These are phyloP conservation scores for Corythoichthys haematopterus DNA, from an alignment of 2,113 vertebrate species.

Conservation along the genomic window DNA sequence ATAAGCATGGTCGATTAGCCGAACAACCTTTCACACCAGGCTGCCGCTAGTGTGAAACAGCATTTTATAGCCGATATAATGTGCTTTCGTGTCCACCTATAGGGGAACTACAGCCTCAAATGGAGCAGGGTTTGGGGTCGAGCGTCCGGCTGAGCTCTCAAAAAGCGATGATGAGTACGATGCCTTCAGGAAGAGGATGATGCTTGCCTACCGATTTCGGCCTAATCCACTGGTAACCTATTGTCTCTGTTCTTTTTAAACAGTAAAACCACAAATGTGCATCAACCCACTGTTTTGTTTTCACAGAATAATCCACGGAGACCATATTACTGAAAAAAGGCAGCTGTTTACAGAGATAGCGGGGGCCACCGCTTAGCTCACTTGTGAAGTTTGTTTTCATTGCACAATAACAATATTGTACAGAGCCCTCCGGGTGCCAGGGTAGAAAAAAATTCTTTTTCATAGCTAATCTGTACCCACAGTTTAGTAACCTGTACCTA, in stretches of 20 bases:
- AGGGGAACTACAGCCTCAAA: conserved; percentile 85
- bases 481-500: no score
- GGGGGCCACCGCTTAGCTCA: conserved; percentile 1
- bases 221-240: conserved; percentile 86
- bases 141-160: conserved; percentile 83
- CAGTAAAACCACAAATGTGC: not conserved
- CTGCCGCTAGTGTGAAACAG: no score
- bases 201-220: conserved; percentile 95
- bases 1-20: no score
- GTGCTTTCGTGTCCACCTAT: not conserved
- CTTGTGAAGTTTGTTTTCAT: conserved; percentile 25
- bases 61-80: not conserved
- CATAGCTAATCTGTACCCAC: no score
- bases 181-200: conserved; percentile 96
- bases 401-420: conserved; percentile 17
- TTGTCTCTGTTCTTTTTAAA: conserved; percentile 2
- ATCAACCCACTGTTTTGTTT: not conserved
- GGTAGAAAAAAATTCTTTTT: no score
- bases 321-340: conserved; percentile 88
- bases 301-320: conserved; percentile 92
- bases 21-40: no score
- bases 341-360: not conserved
- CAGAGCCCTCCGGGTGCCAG: no score
- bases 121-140: conserved; percentile 89
- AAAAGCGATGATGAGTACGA: conserved; percentile 92